Percentiles rank a stretch among this genome's conserved stretches.
phyloP scores from a whole-genome alignment of 2,888 invertebrate genomes.

The Rutpela maculata region DNA sequence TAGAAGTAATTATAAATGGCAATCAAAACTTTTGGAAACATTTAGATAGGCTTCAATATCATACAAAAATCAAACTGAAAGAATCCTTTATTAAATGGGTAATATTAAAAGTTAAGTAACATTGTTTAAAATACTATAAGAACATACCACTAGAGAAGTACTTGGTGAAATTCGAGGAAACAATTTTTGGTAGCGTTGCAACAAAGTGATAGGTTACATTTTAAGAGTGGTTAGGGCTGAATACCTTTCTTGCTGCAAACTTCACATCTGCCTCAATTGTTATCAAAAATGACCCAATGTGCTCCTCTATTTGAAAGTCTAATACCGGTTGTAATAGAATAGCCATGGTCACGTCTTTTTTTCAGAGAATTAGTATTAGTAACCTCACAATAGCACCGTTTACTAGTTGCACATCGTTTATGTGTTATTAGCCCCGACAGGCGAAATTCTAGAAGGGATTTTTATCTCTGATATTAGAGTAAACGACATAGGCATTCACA shows the following conservation, averaged over 20 bases:
- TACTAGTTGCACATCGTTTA: slow-evolving; percentile 25
- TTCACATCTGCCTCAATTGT: neutral
- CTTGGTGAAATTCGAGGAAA: neutral
- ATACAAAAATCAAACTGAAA: slow-evolving; percentile 4
- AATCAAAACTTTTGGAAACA: neutral
- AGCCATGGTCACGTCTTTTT: slow-evolving; percentile 16
- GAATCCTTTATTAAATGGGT: neutral
- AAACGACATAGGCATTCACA: neutral
- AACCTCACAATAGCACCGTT: neutral
- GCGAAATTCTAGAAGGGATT: slow-evolving; percentile 9
- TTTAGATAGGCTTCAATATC: neutral
- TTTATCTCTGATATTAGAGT: too few relatives aligned
- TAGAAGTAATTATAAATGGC: slow-evolving; percentile 5
- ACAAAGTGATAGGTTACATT: too few relatives aligned
- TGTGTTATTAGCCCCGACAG: slow-evolving; percentile 4
- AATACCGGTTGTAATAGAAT: neutral
- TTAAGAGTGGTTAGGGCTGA: too few relatives aligned
- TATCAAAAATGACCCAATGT: slow-evolving; percentile 19
- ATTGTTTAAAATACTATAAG: slow-evolving; percentile 7
- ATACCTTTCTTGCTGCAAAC: too few relatives aligned
- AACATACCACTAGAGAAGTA: neutral
- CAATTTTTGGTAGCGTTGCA: neutral
- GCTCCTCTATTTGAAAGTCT: neutral
- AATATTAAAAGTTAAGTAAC: neutral
- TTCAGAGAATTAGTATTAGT: slow-evolving; percentile 15